phyloP scores from a whole-genome alignment of 2,113 vertebrate genomes.

The Zosterops borbonicus region DNA sequence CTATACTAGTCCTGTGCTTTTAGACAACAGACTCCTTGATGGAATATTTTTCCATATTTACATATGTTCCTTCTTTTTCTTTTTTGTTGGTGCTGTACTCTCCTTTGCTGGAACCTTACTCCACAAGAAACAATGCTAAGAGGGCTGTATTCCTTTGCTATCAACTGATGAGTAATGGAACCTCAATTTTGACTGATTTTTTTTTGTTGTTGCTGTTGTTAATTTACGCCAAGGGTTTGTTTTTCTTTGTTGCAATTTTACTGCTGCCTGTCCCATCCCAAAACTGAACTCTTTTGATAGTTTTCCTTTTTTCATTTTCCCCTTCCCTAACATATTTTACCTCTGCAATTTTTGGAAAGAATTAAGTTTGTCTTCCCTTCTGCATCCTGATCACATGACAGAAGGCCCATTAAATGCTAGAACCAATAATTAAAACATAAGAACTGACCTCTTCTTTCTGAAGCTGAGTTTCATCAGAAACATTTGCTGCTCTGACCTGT shows the following conservation, averaged over 20 bases:
- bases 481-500: background rate
- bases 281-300: background rate
- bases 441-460: background rate
- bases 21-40: background rate
- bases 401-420: background rate
- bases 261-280: background rate
- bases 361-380: background rate
- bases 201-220: background rate
- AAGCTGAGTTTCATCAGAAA: background rate
- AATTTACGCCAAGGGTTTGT: background rate
- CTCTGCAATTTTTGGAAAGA: background rate
- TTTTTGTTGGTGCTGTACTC: background rate
- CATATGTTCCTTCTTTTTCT: background rate
- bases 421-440: background rate
- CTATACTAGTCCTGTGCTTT: background rate
- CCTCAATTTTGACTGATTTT: background rate
- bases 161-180: background rate
- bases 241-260: background rate
- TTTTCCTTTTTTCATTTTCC: background rate
- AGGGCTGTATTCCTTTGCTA: background rate
- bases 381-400: background rate
- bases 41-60: background rate
- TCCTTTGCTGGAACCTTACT: background rate
- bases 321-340: background rate
- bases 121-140: background rate